Percentiles rank a stretch among this genome's conserved stretches.
These are phyloP conservation scores for Leucophora obtusa DNA, from an alignment of 2,888 invertebrate genomes.

Conservation along the genomic window DNA sequence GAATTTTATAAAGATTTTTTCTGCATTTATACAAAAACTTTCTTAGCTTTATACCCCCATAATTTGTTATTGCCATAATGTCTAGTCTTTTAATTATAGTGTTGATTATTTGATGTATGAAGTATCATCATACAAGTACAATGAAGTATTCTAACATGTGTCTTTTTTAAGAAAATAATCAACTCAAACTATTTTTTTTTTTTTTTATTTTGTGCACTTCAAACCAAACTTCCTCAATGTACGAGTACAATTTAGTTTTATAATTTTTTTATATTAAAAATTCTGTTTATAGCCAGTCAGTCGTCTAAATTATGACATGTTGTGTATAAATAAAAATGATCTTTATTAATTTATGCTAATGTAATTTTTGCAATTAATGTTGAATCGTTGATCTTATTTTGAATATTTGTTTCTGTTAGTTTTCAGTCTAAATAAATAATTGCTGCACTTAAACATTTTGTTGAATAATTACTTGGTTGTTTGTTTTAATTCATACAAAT, in stretches of 20 bases:
- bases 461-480: slow-evolving; percentile 46
- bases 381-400: slow-evolving; percentile 30
- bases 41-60: background rate
- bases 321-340: slow-evolving; percentile 13
- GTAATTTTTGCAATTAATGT: slow-evolving; percentile 28
- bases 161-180: background rate
- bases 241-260: background rate
- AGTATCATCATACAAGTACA: background rate
- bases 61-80: slow-evolving; percentile 48
- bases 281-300: slow-evolving; percentile 12
- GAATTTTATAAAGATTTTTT: slow-evolving; percentile 1
- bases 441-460: slow-evolving; percentile 26
- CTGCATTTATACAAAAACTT: background rate
- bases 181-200: background rate
- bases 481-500: slow-evolving; percentile 56
- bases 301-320: slow-evolving; percentile 31
- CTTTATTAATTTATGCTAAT: slow-evolving; percentile 49
- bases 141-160: slow-evolving; percentile 15
- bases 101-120: slow-evolving; percentile 50
- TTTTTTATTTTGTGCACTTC: background rate
- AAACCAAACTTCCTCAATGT: background rate
- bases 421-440: slow-evolving; percentile 36
- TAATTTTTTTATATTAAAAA: background rate
- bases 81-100: slow-evolving; percentile 45
- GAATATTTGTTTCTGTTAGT: background rate